Evolutionary conservation across 2,797 vertebrate species (phyloP).

Genomic region (Sylvilagus floridanus): DNA sequence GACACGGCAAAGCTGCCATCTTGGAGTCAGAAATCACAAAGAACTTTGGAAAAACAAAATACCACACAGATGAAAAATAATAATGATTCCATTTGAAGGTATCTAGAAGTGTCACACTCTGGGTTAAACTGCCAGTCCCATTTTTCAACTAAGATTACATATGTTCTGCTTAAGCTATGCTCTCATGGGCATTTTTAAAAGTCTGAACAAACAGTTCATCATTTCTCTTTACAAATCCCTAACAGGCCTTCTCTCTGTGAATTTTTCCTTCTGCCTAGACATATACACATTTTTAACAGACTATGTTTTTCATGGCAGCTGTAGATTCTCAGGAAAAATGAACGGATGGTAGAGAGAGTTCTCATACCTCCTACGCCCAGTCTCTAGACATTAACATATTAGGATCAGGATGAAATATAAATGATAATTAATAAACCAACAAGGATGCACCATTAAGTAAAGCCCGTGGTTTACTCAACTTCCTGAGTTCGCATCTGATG

Average conservation of each 20-base stretch:
- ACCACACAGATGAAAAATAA: slow-evolving; percentile 33
- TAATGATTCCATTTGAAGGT: slow-evolving; percentile 15
- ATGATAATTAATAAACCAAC: not conserved
- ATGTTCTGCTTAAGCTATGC: slow-evolving; percentile 17
- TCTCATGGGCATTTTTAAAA: slow-evolving; percentile 37
- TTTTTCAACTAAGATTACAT: slow-evolving; percentile 65
- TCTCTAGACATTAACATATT: not conserved
- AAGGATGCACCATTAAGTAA: not conserved
- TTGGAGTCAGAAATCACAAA: slow-evolving; percentile 14
- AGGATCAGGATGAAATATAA: not conserved
- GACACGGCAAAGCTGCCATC: slow-evolving; percentile 6
- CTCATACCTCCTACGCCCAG: not conserved
- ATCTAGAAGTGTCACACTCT: slow-evolving; percentile 48
- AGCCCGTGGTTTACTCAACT: not conserved
- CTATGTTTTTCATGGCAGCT: slow-evolving; percentile 48
- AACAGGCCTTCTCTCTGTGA: not conserved
- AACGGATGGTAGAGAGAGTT: not conserved
- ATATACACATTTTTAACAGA: slow-evolving; percentile 14
- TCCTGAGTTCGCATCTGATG: not conserved
- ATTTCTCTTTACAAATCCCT: slow-evolving; percentile 58
- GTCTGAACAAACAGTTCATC: slow-evolving; percentile 54
- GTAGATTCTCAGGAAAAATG: slow-evolving; percentile 31
- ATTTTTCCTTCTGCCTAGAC: not conserved
- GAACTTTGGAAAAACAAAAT: slow-evolving; percentile 60
- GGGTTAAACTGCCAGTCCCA: slow-evolving; percentile 47